These are phyloP conservation scores for Phymorhynchus buccinoides DNA, from an alignment of 1,140 invertebrate species.

Conservation along the genomic window DNA sequence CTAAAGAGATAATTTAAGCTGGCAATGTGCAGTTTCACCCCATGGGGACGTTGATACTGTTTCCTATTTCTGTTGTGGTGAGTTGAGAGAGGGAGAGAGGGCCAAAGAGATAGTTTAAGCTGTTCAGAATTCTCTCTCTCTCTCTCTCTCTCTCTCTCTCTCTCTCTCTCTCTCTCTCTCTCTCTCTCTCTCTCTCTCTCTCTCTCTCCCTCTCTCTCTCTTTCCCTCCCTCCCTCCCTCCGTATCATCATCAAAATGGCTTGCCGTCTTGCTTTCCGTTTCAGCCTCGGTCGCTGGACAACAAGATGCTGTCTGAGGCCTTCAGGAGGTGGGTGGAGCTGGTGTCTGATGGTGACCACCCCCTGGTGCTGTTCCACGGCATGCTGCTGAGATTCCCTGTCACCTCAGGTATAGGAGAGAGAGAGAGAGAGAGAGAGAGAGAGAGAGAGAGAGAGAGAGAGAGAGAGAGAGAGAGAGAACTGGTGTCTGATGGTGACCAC, in stretches of 20 bases:
- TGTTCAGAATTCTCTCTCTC: no score
- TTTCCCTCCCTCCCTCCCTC: no score
- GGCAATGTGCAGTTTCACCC: slow-evolving; percentile 27
- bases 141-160: neutral
- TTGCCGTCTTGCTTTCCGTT: neutral
- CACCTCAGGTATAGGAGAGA: slow-evolving; percentile 1
- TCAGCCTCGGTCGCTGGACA: slow-evolving; percentile 46
- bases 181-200: neutral
- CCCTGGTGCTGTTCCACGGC: slow-evolving; percentile 58
- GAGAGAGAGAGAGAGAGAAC: no score
- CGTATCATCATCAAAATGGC: no score
- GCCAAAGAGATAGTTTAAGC: no score
- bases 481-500: no score
- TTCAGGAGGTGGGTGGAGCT: slow-evolving; percentile 55
- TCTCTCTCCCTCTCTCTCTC: no score
- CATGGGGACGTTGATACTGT: slow-evolving; percentile 37
- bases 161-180: neutral
- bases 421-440: no score
- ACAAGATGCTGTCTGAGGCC: slow-evolving; percentile 51
- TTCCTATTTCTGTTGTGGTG: slow-evolving; percentile 54
- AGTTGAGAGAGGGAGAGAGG: no score
- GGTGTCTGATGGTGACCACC: slow-evolving; percentile 42
- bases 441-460: no score
- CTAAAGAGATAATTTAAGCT: slow-evolving; percentile 56
- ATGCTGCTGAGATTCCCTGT: slow-evolving; percentile 53